Evolutionary conservation across 2,113 vertebrate species (phyloP).

Genomic region (Bubo blakistoni): DNA sequence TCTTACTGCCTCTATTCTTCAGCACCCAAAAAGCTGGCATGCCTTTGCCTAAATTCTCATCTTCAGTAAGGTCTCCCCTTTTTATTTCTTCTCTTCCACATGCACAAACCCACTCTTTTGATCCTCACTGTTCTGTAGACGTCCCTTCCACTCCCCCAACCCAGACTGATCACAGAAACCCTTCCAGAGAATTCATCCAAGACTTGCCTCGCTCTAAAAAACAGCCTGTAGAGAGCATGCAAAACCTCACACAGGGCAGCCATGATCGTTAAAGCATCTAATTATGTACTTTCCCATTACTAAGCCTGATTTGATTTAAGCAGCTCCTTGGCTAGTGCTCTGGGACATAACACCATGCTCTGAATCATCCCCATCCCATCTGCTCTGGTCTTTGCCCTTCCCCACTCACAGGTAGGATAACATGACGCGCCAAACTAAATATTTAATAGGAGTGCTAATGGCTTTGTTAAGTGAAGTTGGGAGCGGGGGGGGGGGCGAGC

Average conservation of each 20-base stretch:
- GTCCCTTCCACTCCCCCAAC: background rate
- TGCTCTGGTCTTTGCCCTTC: conserved; percentile 39
- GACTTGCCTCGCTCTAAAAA: background rate
- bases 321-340: background rate
- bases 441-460: conserved; percentile 52
- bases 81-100: background rate
- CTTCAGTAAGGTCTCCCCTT: background rate
- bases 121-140: background rate
- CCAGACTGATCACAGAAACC: background rate
- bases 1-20: background rate
- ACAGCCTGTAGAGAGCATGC: background rate
- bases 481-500: background rate
- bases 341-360: background rate
- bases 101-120: background rate
- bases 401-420: background rate
- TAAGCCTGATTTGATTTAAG: conserved; percentile 39
- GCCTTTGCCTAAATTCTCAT: background rate
- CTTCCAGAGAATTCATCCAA: background rate
- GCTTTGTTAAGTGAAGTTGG: background rate
- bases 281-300: background rate
- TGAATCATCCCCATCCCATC: conserved; percentile 41
- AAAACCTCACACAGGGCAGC: background rate
- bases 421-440: background rate
- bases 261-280: background rate
- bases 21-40: background rate